These are phyloP conservation scores for Megalurothrips usitatus DNA, from an alignment of 2,888 invertebrate species.

Conservation along the genomic window DNA sequence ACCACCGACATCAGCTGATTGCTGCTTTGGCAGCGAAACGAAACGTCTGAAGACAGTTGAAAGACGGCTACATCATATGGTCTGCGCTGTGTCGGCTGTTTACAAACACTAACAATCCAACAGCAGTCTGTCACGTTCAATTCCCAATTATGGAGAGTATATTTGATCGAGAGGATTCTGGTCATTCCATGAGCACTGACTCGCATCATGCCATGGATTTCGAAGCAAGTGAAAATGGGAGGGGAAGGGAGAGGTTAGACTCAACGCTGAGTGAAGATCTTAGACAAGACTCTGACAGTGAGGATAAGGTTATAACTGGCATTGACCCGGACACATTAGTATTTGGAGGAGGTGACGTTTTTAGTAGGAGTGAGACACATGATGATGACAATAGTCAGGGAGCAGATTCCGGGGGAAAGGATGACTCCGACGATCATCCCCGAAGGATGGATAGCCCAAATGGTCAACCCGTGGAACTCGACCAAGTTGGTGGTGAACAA, in stretches of 20 bases:
- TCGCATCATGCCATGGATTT: conserved; percentile 8
- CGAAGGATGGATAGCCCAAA: not conserved
- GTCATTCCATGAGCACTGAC: not conserved
- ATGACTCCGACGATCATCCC: not conserved
- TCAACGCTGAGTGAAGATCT: not conserved
- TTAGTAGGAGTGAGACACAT: not conserved
- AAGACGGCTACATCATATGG: not conserved
- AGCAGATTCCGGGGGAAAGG: not conserved
- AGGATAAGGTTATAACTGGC: conserved; percentile 2
- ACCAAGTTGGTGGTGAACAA: not conserved
- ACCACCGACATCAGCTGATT: not conserved
- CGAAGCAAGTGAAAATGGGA: not conserved
- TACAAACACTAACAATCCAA: not conserved
- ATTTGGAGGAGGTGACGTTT: not conserved
- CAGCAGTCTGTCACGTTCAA: not conserved
- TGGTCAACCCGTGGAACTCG: not conserved
- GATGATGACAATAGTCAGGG: not conserved
- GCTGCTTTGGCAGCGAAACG: not conserved
- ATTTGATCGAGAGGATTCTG: not conserved
- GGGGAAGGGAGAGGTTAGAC: not conserved
- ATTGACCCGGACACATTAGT: not conserved
- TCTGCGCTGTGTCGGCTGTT: not conserved
- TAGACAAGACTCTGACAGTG: not conserved
- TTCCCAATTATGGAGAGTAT: not conserved
- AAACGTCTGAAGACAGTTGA: not conserved